Percentiles rank a stretch among this genome's conserved stretches.
Conservation (phyloP, 2,888 invertebrate genomes). For the Blomia tropicalis region DNA sequence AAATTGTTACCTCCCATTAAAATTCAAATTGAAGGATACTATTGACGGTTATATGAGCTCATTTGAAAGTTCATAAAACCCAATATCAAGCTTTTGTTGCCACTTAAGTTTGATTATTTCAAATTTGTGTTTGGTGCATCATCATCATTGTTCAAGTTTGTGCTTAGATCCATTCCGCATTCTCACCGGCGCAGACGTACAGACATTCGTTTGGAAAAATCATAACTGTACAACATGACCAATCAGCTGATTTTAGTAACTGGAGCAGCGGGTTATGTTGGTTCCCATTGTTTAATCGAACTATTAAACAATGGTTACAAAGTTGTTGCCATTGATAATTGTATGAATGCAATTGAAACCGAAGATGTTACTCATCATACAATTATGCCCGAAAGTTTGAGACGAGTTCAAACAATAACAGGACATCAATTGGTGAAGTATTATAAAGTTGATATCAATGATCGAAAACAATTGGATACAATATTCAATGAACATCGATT, state of each 20-base stretch:
- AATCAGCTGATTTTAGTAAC: constrained; percentile 58
- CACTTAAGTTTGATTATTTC: no score
- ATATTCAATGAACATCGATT: constrained; percentile 65
- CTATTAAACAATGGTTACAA: constrained; percentile 62
- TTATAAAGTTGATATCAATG: constrained; percentile 55
- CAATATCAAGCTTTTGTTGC: no score
- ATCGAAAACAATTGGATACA: constrained; percentile 46
- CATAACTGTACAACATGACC: no score
- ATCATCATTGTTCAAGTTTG: no score
- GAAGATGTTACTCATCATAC: constrained; percentile 25
- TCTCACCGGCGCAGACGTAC: no score
- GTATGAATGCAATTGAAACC: constrained; percentile 54
- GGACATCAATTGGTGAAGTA: constrained; percentile 49
- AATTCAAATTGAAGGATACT: no score
- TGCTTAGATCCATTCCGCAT: no score
- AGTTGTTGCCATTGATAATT: constrained; percentile 74
- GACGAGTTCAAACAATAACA: constrained; percentile 59
- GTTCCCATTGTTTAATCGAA: constrained; percentile 81
- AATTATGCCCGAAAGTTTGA: constrained; percentile 56
- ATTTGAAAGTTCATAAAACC: no score
- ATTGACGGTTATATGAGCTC: no score
- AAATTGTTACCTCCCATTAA: no score
- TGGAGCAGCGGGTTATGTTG: constrained; percentile 92
- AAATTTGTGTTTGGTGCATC: no score
- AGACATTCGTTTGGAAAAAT: no score